Evolutionary conservation across 2,797 vertebrate species (phyloP), one percentile per base, ranked within the genome.

Genomic region (Ispidina picta): DNA sequence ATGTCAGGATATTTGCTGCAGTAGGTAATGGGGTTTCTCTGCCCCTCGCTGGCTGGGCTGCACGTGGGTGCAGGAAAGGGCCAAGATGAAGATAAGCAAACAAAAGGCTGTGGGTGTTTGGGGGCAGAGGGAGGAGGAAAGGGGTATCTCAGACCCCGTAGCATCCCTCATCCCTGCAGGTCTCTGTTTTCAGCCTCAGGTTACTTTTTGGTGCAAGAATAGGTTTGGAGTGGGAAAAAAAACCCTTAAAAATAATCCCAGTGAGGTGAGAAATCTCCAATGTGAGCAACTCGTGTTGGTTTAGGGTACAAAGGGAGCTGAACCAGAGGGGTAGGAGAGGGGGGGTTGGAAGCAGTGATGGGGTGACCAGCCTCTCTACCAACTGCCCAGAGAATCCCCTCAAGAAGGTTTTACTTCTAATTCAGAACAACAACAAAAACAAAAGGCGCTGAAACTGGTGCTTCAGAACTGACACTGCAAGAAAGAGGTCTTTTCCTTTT

Each of bases 281-380:
- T n/a, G 20, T 6, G 72, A 70, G 51, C 46, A 21, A 4, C 39
- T 58, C 8, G 0, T 3, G 23, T 39, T 49, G 78, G 35, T 17
- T 46, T 10, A 33, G 62, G 68, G 41, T 64, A 66, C 26, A 6
- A 1, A 1, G 37, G 52, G 58, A 62, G 48, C 64, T 37, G 41
- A 44, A 13, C 29, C 18, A 2, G 33, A 29, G 31, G 14, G 48
- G 31, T 0, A 0, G 68, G 35, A 56, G 55, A 23, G 5, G 35
- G 51, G 31, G 15, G 11, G n/a, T 14, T 31, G 49, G 49, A 25
- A 72, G 22, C 28, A 15, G 25, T 1, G 12, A 2, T 29, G 49
- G 66, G 39, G 41, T 15, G 60, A n/a, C 41, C 12, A 2, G 15
- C 10, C 9, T 18, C 23, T 21, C 29, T 69, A 59, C 56, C 74